Conservation (phyloP, 2,888 invertebrate species). For the Tryphoninae sp. region DNA sequence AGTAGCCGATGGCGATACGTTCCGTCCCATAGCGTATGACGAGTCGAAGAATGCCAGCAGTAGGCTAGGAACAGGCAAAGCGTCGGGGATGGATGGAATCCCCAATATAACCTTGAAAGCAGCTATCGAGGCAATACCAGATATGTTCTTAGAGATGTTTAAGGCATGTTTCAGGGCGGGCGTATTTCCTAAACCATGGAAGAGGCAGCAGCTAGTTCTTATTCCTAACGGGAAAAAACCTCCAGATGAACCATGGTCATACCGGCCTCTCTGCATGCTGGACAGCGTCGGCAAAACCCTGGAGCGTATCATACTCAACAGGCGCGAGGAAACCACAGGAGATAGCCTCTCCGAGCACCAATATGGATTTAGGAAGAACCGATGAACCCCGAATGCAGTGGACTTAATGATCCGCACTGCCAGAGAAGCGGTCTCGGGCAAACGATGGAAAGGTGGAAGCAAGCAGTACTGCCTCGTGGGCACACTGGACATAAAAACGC, state of each 20-base stretch:
- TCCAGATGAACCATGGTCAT: conserved; percentile 15
- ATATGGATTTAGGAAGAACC: conserved; percentile 59
- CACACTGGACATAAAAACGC: no score
- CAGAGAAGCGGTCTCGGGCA: no score
- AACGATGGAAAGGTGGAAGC: no score
- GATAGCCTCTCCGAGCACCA: conserved; percentile 52
- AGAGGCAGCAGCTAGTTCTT: neutral
- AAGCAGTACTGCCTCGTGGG: no score
- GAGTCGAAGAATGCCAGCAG: conserved; percentile 35
- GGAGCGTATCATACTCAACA: conserved; percentile 41
- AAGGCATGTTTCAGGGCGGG: conserved; percentile 28
- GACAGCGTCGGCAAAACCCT: conserved; percentile 46
- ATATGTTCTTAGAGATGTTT: conserved; percentile 50
- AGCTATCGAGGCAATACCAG: conserved; percentile 48
- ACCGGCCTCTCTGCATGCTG: conserved; percentile 33
- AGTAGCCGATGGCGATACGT: conserved; percentile 9
- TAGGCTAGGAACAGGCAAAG: conserved; percentile 41
- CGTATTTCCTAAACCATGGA: conserved; percentile 42
- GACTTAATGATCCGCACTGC: no score
- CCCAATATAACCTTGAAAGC: conserved; percentile 56
- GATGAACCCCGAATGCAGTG: conserved; percentile 60
- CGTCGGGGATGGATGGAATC: conserved; percentile 38
- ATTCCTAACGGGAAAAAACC: conserved; percentile 54
- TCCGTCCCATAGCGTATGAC: conserved; percentile 15
- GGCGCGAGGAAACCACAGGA: conserved; percentile 29